Percentiles rank a stretch among this genome's conserved stretches.
Conservation (phyloP, 2,888 invertebrate genomes). For the Phengaris alcon region DNA sequence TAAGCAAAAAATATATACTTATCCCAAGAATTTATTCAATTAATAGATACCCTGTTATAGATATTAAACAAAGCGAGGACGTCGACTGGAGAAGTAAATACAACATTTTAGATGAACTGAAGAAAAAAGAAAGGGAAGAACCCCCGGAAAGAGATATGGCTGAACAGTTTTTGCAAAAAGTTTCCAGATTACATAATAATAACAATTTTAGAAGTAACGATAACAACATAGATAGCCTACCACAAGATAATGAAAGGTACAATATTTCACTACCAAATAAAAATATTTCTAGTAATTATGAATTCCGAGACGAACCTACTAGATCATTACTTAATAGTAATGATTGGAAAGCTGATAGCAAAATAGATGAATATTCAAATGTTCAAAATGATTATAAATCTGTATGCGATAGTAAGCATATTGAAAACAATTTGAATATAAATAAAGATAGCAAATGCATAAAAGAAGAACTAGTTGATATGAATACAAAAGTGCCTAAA, state of each 20-base stretch:
- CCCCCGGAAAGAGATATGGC: conserved; percentile 24
- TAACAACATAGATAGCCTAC: background rate
- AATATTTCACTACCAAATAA: background rate
- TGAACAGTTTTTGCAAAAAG: background rate
- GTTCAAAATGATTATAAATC: background rate
- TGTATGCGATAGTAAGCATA: background rate
- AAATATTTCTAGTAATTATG: background rate
- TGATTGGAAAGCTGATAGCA: background rate
- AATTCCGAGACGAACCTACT: background rate
- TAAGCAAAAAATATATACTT: conserved; percentile 66
- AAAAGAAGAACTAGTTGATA: background rate
- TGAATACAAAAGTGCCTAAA: background rate
- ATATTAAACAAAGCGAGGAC: conserved; percentile 40
- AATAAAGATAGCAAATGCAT: background rate
- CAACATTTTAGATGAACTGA: conserved; percentile 62
- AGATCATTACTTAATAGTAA: background rate
- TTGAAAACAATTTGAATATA: background rate
- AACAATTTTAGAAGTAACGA: background rate
- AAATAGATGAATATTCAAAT: background rate
- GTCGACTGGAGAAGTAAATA: conserved; percentile 71
- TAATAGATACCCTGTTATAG: conserved; percentile 37
- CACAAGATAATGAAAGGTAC: background rate
- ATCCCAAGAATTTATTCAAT: conserved; percentile 57
- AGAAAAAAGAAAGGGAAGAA: conserved; percentile 52
- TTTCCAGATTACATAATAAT: background rate